phyloP scores from a whole-genome alignment of 2,797 vertebrate genomes.

The Diceros bicornis region DNA sequence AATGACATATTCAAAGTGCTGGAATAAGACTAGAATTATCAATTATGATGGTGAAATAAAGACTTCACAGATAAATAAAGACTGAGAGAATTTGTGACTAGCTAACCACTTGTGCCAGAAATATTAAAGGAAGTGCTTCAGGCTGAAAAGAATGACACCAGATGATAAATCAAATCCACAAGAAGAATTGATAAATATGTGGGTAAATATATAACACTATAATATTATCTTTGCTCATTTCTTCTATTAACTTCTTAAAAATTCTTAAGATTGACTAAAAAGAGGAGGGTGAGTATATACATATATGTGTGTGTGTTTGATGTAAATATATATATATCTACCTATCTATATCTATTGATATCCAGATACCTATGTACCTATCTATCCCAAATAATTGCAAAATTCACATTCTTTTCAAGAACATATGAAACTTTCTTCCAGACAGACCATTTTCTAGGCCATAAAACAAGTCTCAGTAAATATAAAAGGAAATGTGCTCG shows the following conservation, averaged over 20 bases:
- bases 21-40: not conserved
- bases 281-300: not conserved
- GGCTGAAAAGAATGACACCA: not conserved
- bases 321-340: not conserved
- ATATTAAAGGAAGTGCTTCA: not conserved
- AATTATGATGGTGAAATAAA: not conserved
- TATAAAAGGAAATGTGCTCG: not conserved
- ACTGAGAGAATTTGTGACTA: not conserved
- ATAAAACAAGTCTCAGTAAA: not conserved
- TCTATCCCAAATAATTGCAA: not conserved
- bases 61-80: not conserved
- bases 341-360: too few species aligned
- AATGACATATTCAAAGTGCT: not conserved
- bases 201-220: not conserved
- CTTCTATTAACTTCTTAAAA: not conserved
- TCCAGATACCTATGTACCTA: not conserved
- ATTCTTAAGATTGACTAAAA: not conserved
- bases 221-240: not conserved
- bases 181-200: not conserved
- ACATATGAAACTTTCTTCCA: not conserved
- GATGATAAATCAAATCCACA: not conserved
- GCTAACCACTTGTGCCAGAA: not conserved
- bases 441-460: not conserved
- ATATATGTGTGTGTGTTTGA: not conserved
- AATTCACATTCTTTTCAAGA: not conserved